Conservation (phyloP, 2,797 vertebrate genomes). For the Danio jaintianensis region DNA sequence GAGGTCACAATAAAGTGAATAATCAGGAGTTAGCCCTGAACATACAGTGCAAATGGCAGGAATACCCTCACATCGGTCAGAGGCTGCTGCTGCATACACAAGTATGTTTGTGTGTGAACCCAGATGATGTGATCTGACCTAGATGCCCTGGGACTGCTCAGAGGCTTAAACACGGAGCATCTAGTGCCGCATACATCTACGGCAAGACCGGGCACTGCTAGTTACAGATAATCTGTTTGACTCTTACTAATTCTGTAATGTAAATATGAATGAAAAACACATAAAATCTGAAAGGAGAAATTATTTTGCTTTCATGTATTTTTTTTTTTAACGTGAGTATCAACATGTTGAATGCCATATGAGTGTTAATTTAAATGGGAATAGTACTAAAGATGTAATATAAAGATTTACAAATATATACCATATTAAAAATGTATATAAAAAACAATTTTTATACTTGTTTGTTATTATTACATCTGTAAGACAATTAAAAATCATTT, state of each 20-base stretch:
- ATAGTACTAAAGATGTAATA: no score
- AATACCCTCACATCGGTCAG: slow-evolving; percentile 37
- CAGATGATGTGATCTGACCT: slow-evolving; percentile 20
- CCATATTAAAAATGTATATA: no score
- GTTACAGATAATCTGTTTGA: not conserved
- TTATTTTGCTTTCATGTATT: not conserved
- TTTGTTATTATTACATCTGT: no score
- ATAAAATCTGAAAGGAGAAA: not conserved
- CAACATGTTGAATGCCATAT: no score
- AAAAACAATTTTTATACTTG: no score
- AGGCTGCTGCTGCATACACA: slow-evolving; percentile 24
- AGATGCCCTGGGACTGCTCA: slow-evolving; percentile 13
- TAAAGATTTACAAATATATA: no score
- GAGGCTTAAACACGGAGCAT: not conserved
- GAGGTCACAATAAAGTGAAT: slow-evolving; percentile 31
- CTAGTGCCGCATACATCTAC: not conserved
- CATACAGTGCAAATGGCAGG: slow-evolving; percentile 28
- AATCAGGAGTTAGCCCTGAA: slow-evolving; percentile 7
- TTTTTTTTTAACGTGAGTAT: no score
- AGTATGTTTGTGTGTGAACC: slow-evolving; percentile 1
- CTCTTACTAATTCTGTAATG: not conserved
- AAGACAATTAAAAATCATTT: no score
- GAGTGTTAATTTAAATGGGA: no score
- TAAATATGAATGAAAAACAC: not conserved
- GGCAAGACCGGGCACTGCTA: not conserved